Conservation (phyloP, 2,888 invertebrate species). For the Drosophila paracracens region DNA sequence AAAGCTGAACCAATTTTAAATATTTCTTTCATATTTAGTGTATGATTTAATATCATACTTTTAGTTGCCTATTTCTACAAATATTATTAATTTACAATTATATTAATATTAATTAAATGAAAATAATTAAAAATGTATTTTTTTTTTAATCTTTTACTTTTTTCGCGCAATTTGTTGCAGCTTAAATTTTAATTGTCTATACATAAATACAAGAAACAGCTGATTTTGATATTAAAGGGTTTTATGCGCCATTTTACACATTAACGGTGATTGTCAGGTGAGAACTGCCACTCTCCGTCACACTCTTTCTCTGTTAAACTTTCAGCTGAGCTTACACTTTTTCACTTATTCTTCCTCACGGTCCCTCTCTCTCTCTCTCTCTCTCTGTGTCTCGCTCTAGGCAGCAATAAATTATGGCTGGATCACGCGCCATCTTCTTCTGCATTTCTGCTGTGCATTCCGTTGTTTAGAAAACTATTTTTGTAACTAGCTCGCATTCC, state of each 20-base stretch:
- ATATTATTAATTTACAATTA: background rate
- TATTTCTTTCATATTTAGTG: background rate
- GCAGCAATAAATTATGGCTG: constrained; percentile 61
- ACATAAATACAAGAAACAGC: background rate
- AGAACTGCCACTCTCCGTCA: background rate
- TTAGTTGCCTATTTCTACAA: background rate
- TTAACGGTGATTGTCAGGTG: constrained; percentile 20
- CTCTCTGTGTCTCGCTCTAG: too few species aligned
- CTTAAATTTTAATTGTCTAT: background rate
- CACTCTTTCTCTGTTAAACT: background rate
- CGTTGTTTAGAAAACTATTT: constrained; percentile 55
- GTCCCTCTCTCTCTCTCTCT: background rate
- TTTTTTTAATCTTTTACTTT: background rate
- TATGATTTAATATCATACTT: background rate
- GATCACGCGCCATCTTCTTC: constrained; percentile 63
- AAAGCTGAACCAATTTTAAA: background rate
- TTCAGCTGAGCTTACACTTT: constrained; percentile 21
- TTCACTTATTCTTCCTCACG: constrained; percentile 1
- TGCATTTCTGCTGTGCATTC: constrained; percentile 59
- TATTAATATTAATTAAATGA: background rate
- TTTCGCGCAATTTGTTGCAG: background rate
- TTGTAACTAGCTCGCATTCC: constrained; percentile 68
- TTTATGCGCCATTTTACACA: constrained; percentile 23
- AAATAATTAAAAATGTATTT: background rate
- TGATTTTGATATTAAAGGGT: constrained; percentile 2